Evolutionary conservation across 2,797 vertebrate genomes (phyloP).

Genomic region (Steatocranus sp.): DNA sequence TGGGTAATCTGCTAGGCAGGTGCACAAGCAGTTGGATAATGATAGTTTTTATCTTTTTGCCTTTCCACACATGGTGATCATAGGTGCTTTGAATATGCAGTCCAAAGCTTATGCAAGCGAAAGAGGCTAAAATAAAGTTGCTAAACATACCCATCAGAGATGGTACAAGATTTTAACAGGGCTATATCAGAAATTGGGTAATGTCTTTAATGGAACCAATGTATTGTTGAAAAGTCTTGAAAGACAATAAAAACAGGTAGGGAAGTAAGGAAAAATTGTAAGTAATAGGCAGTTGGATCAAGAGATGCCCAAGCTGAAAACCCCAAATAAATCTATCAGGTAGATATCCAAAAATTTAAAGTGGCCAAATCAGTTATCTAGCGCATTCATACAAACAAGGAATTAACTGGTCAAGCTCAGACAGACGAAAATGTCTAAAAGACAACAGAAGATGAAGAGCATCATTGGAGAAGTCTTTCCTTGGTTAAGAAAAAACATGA

Average conservation of each 20-base stretch:
- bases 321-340: not conserved
- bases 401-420: not conserved
- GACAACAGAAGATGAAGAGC: not conserved
- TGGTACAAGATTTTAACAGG: not conserved
- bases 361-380: not conserved
- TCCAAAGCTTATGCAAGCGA: not conserved
- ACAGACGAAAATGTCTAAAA: rapidly evolving
- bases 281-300: not conserved
- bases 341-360: not conserved
- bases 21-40: not conserved
- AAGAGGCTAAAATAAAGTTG: not conserved
- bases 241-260: not conserved
- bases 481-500: not conserved
- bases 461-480: not conserved
- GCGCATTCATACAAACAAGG: not conserved
- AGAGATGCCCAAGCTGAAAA: not conserved
- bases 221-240: too few relatives aligned
- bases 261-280: not conserved
- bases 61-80: not conserved
- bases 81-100: not conserved
- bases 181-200: too few relatives aligned
- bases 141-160: not conserved
- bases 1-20: not conserved
- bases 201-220: too few relatives aligned
- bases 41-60: not conserved